These are phyloP conservation scores for Oscheius myriophilus DNA, from an alignment of 2,888 invertebrate genomes.

Conservation along the genomic window DNA sequence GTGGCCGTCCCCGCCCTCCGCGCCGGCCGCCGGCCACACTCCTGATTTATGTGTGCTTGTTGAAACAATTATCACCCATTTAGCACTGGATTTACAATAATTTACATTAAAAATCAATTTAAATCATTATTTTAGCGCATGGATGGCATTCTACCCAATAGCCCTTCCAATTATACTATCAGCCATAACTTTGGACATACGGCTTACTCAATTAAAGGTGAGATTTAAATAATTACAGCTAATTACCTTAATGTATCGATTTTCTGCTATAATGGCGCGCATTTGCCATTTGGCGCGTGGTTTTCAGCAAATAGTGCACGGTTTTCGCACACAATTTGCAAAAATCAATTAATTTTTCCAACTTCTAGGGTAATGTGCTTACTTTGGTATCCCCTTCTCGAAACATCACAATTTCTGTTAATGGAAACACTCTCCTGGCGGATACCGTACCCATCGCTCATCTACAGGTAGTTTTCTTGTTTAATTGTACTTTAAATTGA, in stretches of 20 bases:
- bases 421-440: conserved; percentile 20
- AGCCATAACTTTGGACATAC: conserved; percentile 23
- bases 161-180: conserved; percentile 24
- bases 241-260: too few relatives aligned
- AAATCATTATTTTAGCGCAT: too few relatives aligned
- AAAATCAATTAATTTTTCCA: background rate
- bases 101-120: too few relatives aligned
- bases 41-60: conserved; percentile 24
- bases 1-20: conserved; percentile 17
- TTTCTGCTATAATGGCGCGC: too few relatives aligned
- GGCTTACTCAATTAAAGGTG: conserved; percentile 19
- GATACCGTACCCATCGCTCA: conserved; percentile 24
- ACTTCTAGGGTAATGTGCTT: conserved; percentile 23
- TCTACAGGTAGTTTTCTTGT: conserved; percentile 14
- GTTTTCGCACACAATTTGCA: background rate
- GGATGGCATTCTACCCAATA: conserved; percentile 26
- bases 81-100: too few relatives aligned
- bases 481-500: too few relatives aligned
- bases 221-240: too few relatives aligned
- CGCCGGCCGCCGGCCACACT: conserved; percentile 14
- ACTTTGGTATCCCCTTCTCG: conserved; percentile 23
- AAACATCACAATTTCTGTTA: conserved; percentile 23
- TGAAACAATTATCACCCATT: conserved; percentile 8
- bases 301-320: background rate
- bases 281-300: background rate